Evolutionary conservation across 2,797 vertebrate species (phyloP), one percentile per base, ranked within the genome.

Genomic region (Dendrocincla fuliginosa): DNA sequence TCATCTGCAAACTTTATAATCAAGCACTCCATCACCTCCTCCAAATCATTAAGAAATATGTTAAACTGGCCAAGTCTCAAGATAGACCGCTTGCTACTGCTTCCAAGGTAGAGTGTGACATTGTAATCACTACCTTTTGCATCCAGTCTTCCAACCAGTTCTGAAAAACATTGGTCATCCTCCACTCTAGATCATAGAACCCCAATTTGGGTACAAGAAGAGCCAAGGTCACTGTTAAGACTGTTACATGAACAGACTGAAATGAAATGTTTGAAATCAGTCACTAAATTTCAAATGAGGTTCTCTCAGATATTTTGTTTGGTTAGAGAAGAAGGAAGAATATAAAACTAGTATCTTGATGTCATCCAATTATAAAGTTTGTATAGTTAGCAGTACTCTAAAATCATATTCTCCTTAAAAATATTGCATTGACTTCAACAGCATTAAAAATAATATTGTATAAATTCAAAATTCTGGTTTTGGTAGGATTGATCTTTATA

Each of bases 91-190:
- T 71, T 78, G 8, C 19, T 70, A 5, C 17, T 67, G 22, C 15
- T 70, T 10, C 23, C 0, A 1, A 35, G 30, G 22, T 11, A 74
- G 23, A 55, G 1, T 2, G 0, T 23, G 11, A 59, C 5, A 14
- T 74, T 83, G 84, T 50, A 80, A 64, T 32, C 17, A 25, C 16
- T 30, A 13, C 25, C 5, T 68, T 61, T 53, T 74, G 14, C 52
- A 5, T 4, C 15, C 3, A 41, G 0, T 49, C 28, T 75, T 75
- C 14, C 17, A 82, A 22, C 0, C 2, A 37, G 6, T 68, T 89
- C 25, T 65, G 35, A 46, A 52, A 6, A n/a, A 9, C 11, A 50
- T 41, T 52, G 42, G 16, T 44, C 35, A 63, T 87, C 17, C 24
- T 64, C n/a, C 0, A 3, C 18, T 49, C 39, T 37, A n/a, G 39